Percentiles rank a stretch among this genome's conserved stretches.
These are phyloP conservation scores for Drosophila anomalipes DNA, from an alignment of 2,888 invertebrate genomes.

Conservation along the genomic window DNA sequence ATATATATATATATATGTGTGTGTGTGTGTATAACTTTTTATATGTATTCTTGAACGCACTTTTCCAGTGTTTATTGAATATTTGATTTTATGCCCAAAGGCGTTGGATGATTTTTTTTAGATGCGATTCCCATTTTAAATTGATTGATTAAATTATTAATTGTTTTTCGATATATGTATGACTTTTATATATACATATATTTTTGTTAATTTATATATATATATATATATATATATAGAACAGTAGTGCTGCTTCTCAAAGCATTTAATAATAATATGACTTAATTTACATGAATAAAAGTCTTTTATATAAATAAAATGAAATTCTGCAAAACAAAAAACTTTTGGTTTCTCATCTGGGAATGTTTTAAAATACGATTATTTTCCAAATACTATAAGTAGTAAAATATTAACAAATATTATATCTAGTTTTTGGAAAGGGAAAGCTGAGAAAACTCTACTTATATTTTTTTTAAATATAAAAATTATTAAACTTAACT, in stretches of 20 bases:
- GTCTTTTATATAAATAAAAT: no score
- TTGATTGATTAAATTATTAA: background rate
- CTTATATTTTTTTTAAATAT: background rate
- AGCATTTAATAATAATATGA: background rate
- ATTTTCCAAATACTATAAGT: background rate
- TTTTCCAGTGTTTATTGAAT: conserved; percentile 45
- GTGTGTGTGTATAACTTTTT: background rate
- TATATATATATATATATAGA: background rate
- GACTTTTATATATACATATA: background rate
- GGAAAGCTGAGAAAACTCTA: no score
- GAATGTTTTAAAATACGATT: background rate
- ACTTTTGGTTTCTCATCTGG: background rate
- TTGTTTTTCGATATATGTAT: background rate
- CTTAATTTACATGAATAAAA: no score
- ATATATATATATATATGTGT: background rate
- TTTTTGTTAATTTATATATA: background rate
- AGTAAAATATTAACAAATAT: no score
- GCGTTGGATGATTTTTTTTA: background rate
- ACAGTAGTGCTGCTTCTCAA: background rate
- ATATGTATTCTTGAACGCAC: background rate
- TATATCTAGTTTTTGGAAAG: no score
- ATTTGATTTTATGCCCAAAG: conserved; percentile 4
- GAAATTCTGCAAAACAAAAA: background rate
- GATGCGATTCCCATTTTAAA: background rate
- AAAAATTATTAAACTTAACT: background rate